Conservation (phyloP, 2,888 invertebrate species). For the Sussaba pulchella region DNA sequence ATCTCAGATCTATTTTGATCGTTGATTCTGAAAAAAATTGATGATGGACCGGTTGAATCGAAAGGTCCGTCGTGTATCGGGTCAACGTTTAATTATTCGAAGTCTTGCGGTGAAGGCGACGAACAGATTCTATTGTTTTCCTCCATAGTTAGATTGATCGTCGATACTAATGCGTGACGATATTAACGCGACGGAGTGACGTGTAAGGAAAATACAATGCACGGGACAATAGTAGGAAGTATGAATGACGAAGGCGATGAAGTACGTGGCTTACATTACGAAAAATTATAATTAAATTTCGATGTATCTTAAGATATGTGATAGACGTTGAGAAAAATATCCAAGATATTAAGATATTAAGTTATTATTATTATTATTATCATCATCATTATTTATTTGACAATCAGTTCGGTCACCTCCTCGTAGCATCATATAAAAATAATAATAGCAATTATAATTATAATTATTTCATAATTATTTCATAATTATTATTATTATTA, state of each 20-base stretch:
- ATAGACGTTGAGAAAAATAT: background rate
- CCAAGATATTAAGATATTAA: background rate
- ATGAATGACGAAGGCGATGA: constrained; percentile 20
- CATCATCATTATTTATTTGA: too few relatives aligned
- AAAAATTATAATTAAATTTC: constrained; percentile 30
- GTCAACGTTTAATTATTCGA: constrained; percentile 1
- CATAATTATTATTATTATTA: background rate
- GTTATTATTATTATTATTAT: background rate
- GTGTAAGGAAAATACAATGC: constrained; percentile 34
- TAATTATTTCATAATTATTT: background rate
- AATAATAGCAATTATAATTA: background rate
- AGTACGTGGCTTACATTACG: constrained; percentile 37
- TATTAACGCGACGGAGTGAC: constrained; percentile 23
- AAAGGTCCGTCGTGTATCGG: background rate
- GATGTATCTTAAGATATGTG: constrained; percentile 4
- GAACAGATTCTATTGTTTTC: background rate
- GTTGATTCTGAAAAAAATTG: background rate
- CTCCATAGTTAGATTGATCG: constrained; percentile 25
- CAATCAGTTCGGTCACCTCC: too few relatives aligned
- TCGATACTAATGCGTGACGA: constrained; percentile 42
- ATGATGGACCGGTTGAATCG: background rate
- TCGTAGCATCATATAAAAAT: too few relatives aligned
- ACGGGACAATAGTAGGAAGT: constrained; percentile 40
- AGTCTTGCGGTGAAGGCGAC: background rate
- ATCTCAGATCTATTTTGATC: too few relatives aligned